Conservation (phyloP, 2,113 vertebrate species). For the Pterophyllum scalare region DNA sequence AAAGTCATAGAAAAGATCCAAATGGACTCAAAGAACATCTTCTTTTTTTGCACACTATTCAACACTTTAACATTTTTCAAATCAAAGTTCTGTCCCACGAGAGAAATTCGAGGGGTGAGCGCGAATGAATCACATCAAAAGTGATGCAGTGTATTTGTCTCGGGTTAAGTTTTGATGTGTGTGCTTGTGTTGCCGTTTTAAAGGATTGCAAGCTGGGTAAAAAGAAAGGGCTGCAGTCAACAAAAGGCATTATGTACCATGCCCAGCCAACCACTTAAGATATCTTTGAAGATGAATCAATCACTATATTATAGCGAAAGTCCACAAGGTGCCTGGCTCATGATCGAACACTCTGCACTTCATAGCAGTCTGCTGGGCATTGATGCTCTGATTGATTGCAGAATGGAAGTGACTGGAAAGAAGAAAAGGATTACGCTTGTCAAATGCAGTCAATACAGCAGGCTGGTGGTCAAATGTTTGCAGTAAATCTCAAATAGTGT, state of each 20-base stretch:
- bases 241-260: slow-evolving; percentile 80
- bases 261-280: slow-evolving; percentile 80
- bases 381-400: slow-evolving; percentile 92
- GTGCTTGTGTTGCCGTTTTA: slow-evolving; percentile 74
- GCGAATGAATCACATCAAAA: slow-evolving; percentile 70
- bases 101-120: slow-evolving; percentile 56
- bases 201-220: slow-evolving; percentile 70
- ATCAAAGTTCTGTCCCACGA: slow-evolving; percentile 63
- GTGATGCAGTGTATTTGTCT: slow-evolving; percentile 63
- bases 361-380: slow-evolving; percentile 86
- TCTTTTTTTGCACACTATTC: slow-evolving; percentile 35
- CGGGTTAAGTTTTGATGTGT: slow-evolving; percentile 72
- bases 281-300: slow-evolving; percentile 90
- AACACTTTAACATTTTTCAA: slow-evolving; percentile 66
- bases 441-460: slow-evolving; percentile 84
- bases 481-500: slow-evolving; percentile 86
- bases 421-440: slow-evolving; percentile 90
- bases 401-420: slow-evolving; percentile 89
- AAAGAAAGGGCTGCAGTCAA: slow-evolving; percentile 77
- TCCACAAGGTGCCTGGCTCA: slow-evolving; percentile 82
- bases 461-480: slow-evolving; percentile 87
- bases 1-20: slow-evolving; percentile 29
- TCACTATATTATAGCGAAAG: slow-evolving; percentile 91
- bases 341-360: slow-evolving; percentile 88
- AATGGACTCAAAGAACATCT: slow-evolving; percentile 29